Evolutionary conservation across 2,113 vertebrate genomes (phyloP).

Genomic region (Gila orcuttii): DNA sequence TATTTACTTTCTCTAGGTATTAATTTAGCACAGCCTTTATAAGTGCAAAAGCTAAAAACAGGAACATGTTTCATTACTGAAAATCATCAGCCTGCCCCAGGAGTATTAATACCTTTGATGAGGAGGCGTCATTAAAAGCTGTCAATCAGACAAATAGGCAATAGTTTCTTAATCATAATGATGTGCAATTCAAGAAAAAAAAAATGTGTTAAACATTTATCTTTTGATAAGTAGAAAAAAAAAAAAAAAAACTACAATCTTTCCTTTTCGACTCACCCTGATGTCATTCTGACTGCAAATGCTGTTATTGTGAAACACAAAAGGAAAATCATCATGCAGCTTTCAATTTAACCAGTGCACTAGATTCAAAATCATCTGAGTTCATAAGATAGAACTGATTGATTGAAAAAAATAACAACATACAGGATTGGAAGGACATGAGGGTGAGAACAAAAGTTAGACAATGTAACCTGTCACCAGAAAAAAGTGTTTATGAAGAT

Average conservation of each 20-base stretch:
- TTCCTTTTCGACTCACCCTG: neutral
- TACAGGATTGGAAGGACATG: neutral
- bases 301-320: neutral
- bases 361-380: neutral
- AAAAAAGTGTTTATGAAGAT: neutral
- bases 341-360: neutral
- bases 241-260: neutral
- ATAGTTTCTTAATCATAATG: neutral
- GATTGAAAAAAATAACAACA: neutral
- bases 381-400: neutral
- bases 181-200: neutral
- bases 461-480: neutral
- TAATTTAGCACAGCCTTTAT: conserved; percentile 4
- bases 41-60: conserved; percentile 46
- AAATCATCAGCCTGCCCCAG: conserved; percentile 84
- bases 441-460: neutral
- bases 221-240: neutral
- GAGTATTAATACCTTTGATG: conserved; percentile 83
- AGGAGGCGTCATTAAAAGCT: conserved; percentile 88
- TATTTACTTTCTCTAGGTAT: conserved; percentile 20
- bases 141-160: conserved; percentile 65
- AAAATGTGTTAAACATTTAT: no score
- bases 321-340: no score
- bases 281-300: neutral
- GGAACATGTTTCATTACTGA: conserved; percentile 69